Evolutionary conservation across 1,140 invertebrate species (phyloP), one percentile per base, ranked within the genome.

Genomic region (Dolichoris vasculosae): DNA sequence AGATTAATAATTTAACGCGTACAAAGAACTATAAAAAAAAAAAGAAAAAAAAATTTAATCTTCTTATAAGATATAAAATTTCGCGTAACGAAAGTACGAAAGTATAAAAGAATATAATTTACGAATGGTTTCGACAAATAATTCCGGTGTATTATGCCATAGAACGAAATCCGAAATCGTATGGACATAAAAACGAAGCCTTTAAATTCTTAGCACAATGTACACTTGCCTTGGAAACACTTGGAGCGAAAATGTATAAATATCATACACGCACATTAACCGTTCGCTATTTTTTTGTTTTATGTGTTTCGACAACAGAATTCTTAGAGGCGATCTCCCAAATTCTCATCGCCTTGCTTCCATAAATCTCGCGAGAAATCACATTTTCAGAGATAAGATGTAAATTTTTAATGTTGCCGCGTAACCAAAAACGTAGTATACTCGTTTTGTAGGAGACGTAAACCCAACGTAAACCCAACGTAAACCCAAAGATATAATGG

Each of bases 351-450:
- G 20, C 20, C 7, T 55, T 30, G 63, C 51, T 30, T 63, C 83
- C 51, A 85, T 85, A 85, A 85, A 85, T 85, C 75, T 59, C 46
- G 69, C 78, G 48, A 26, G 38, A 30, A 85, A 67, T 81, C 78
- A 55, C 78, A n/a, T 76, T 73, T 79, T 85, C 46, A 20, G 35
- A 85, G 85, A 86, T 82, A 82, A 82, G 81, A 81, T 82, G 84
- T 82, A 76, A 85, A 85, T 85, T 82, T 82, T 82, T 67, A 48
- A 69, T 71, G 59, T 71, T 38, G 26, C 63, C 55, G 32, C 81
- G n/a, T 67, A 71, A 8, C 26, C 43, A 35, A 71, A 73, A 59
- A 0, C 23, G 43, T 26, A 55, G 64, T 20, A 82, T 75, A 17
- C 9, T 35, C 17, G 3, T 1, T n/a, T n/a, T n/a, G n/a, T n/a